Conservation (phyloP, 2,113 vertebrate genomes). For the Psophia crepitans region DNA sequence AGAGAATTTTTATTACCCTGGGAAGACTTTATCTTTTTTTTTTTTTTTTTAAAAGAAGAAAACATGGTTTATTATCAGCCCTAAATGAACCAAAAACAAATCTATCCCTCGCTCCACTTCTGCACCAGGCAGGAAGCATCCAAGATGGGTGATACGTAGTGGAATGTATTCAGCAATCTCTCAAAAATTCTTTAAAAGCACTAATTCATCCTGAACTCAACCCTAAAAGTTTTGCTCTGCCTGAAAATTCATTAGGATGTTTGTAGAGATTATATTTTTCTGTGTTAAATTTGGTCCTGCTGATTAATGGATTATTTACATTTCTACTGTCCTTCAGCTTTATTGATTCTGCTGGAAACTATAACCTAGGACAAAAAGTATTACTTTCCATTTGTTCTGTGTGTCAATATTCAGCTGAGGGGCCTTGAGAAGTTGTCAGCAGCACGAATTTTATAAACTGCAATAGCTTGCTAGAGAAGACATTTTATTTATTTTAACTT, state of each 20-base stretch:
- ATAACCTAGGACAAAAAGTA: background rate
- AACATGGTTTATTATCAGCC: background rate
- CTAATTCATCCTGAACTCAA: background rate
- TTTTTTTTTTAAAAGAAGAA: background rate
- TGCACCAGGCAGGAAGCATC: background rate
- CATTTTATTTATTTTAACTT: constrained; percentile 45
- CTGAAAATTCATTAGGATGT: background rate
- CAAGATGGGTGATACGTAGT: background rate
- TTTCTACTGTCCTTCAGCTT: background rate
- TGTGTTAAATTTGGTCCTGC: background rate
- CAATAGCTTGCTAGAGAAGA: background rate
- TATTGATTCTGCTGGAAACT: background rate
- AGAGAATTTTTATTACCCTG: constrained; percentile 28
- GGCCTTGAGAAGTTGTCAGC: background rate
- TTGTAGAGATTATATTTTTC: background rate
- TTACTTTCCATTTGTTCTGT: background rate
- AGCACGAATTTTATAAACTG: background rate
- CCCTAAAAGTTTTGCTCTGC: background rate
- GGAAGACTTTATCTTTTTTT: background rate
- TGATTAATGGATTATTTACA: background rate
- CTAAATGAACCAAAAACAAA: background rate
- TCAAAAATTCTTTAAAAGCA: background rate
- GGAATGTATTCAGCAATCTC: background rate
- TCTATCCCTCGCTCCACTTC: background rate
- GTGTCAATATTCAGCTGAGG: background rate